Evolutionary conservation across 2,113 vertebrate genomes (phyloP).

Genomic region (Aleadryas rufinucha): DNA sequence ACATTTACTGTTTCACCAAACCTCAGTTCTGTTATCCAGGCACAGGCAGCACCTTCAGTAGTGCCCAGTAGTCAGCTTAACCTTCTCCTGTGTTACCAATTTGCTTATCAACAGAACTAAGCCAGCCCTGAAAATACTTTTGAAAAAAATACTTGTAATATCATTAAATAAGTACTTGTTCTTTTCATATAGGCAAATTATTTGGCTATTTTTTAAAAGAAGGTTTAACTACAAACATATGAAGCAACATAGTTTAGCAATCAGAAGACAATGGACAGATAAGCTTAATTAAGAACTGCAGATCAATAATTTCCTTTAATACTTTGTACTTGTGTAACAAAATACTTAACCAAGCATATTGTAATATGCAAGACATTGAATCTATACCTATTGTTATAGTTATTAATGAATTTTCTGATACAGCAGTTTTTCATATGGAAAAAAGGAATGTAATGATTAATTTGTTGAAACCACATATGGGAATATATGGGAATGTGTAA

Average conservation of each 20-base stretch:
- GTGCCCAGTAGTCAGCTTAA: background rate
- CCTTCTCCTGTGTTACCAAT: background rate
- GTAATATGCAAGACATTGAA: background rate
- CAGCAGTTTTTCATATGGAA: background rate
- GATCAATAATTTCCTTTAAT: background rate
- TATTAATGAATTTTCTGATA: background rate
- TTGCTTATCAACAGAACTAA: background rate
- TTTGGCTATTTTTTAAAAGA: background rate
- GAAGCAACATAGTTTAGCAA: background rate
- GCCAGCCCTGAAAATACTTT: background rate
- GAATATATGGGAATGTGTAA: background rate
- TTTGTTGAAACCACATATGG: background rate
- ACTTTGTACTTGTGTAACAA: background rate
- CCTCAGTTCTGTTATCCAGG: background rate
- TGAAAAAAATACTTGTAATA: background rate
- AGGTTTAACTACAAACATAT: background rate
- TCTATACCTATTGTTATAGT: background rate
- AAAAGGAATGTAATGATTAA: background rate
- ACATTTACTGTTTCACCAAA: background rate
- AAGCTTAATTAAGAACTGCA: background rate
- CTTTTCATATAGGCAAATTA: background rate
- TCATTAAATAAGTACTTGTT: background rate
- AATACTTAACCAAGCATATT: background rate
- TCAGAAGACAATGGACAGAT: background rate
- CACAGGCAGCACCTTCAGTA: background rate